Percentiles rank a stretch among this genome's conserved stretches.
Conservation (phyloP, 2,113 vertebrate genomes). For the Desmodus rotundus region DNA sequence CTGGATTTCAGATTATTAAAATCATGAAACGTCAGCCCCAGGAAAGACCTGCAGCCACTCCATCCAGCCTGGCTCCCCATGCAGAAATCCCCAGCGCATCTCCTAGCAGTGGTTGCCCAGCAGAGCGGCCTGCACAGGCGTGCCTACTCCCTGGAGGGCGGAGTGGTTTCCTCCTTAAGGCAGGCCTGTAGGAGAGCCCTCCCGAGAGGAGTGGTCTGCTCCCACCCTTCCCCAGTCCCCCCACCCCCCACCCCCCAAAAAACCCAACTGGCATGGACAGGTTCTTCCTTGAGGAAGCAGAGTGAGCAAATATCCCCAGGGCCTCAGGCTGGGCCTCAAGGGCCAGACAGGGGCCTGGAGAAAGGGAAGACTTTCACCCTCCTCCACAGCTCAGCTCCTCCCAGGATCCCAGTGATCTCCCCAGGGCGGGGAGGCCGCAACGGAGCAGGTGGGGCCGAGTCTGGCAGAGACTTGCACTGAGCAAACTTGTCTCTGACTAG, state of each 20-base stretch:
- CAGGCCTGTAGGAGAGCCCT: neutral
- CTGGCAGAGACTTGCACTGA: neutral
- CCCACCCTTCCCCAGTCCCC: fast-evolving
- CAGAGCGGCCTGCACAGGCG: neutral
- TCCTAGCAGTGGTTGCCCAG: neutral
- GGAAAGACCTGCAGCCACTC: neutral
- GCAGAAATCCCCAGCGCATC: neutral
- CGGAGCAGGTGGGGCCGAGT: neutral
- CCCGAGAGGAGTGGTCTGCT: neutral
- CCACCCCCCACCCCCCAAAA: fast-evolving
- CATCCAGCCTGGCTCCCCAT: neutral
- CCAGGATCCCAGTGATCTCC: neutral
- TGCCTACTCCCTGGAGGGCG: neutral
- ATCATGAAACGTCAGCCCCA: neutral
- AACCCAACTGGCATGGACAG: neutral
- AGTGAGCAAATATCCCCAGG: neutral
- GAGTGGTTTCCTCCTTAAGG: neutral
- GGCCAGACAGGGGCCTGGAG: neutral
- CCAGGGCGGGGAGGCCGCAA: neutral
- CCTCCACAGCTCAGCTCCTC: neutral
- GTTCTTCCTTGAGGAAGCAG: neutral
- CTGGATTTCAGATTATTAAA: neutral
- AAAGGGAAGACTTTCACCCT: neutral
- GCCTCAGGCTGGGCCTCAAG: neutral
- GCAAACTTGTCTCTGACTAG: neutral